phyloP scores from a whole-genome alignment of 2,113 vertebrate genomes.

The Climacteris rufus region DNA sequence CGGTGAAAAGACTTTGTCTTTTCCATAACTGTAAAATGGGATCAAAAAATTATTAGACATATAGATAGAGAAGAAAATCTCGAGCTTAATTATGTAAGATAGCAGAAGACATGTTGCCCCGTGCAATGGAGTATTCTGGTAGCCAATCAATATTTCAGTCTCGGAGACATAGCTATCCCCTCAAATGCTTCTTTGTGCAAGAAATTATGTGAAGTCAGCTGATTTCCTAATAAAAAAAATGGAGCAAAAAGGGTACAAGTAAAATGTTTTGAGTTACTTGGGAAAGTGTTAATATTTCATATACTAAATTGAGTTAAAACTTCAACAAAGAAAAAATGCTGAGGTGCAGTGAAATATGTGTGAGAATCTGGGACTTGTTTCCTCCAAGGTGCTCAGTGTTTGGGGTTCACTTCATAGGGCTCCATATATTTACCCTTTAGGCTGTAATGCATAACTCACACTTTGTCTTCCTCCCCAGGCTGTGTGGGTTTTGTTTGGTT shows the following conservation, averaged over 20 bases:
- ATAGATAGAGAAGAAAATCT: background rate
- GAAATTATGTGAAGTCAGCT: background rate
- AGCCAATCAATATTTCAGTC: background rate
- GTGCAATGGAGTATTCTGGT: background rate
- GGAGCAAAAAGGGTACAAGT: background rate
- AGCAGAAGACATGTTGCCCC: background rate
- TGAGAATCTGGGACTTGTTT: background rate
- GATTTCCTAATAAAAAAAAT: background rate
- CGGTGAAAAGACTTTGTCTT: background rate
- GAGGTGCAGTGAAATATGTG: background rate
- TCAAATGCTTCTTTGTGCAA: background rate
- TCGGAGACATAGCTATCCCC: background rate
- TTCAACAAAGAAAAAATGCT: background rate
- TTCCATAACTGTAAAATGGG: background rate
- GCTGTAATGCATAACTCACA: background rate
- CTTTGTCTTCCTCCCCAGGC: background rate
- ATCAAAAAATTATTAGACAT: background rate
- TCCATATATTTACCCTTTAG: background rate
- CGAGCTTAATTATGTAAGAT: background rate
- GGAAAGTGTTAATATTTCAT: background rate
- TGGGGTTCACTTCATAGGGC: background rate
- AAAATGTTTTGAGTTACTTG: background rate
- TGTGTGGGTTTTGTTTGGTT: background rate
- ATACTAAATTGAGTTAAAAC: background rate
- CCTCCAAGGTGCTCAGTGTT: background rate